Percentiles rank a stretch among this genome's conserved stretches.
These are phyloP conservation scores for Chesias legatella DNA, from an alignment of 2,888 invertebrate species.

Conservation along the genomic window DNA sequence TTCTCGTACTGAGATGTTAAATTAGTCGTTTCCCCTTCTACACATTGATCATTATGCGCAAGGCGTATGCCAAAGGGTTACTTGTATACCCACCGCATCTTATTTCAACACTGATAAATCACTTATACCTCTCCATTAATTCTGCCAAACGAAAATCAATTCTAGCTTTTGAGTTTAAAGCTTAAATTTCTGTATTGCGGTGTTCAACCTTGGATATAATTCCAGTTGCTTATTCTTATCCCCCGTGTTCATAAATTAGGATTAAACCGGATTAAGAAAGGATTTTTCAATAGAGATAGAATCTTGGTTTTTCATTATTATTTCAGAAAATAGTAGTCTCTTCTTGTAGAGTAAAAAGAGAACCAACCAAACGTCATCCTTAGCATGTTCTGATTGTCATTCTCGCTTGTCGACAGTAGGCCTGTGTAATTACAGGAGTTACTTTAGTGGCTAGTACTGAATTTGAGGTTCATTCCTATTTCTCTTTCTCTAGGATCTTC, in stretches of 20 bases:
- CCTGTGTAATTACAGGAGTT: too few relatives aligned
- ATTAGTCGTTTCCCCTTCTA: constrained; percentile 8
- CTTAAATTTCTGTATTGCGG: background rate
- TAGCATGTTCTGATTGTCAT: too few relatives aligned
- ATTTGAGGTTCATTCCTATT: too few relatives aligned
- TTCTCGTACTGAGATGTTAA: constrained; percentile 9
- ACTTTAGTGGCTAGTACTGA: too few relatives aligned
- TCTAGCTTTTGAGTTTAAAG: constrained; percentile 5
- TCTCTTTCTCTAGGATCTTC: too few relatives aligned
- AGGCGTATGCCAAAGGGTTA: constrained; percentile 36
- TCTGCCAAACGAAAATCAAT: constrained; percentile 8
- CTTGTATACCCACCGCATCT: constrained; percentile 36
- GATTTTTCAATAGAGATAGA: constrained; percentile 11
- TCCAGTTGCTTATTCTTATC: constrained; percentile 60
- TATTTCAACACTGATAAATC: constrained; percentile 42
- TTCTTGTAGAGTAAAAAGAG: too few relatives aligned
- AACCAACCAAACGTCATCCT: too few relatives aligned
- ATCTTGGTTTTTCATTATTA: background rate
- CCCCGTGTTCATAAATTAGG: constrained; percentile 58
- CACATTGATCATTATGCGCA: constrained; percentile 40
- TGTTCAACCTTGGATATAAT: constrained; percentile 40
- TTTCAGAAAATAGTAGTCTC: too few relatives aligned
- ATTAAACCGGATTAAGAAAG: constrained; percentile 50
- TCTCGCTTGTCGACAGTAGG: too few relatives aligned
- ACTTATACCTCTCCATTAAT: constrained; percentile 9